Conservation (phyloP, 2,888 invertebrate species). For the Leucozona laternaria region DNA sequence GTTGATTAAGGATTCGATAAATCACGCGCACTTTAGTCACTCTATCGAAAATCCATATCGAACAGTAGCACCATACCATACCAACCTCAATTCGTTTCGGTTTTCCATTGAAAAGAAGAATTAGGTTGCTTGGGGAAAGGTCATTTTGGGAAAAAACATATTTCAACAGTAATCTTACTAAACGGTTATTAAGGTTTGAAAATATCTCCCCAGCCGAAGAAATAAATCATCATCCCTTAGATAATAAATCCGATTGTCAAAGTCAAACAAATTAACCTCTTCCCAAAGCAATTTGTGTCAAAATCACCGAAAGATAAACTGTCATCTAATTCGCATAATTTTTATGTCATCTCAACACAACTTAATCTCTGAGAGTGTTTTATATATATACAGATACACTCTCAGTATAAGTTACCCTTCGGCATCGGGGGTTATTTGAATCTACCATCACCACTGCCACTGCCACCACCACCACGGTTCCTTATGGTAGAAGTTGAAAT, state of each 20-base stretch:
- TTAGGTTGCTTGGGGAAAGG: conserved; percentile 50
- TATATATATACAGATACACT: conserved; percentile 17
- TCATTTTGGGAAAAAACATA: conserved; percentile 51
- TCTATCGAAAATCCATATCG: conserved; percentile 20
- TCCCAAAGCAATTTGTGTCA: conserved; percentile 62
- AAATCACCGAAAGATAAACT: conserved; percentile 74
- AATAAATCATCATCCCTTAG: conserved; percentile 64
- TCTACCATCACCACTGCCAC: conserved; percentile 1
- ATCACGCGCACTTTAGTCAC: conserved; percentile 55
- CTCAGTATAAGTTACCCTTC: conserved; percentile 57
- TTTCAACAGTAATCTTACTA: conserved; percentile 52
- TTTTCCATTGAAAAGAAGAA: conserved; percentile 38
- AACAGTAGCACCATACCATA: conserved; percentile 22
- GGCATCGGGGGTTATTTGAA: conserved; percentile 65
- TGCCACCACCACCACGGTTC: conserved; percentile 9
- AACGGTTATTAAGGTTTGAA: conserved; percentile 35
- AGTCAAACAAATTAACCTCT: conserved; percentile 74
- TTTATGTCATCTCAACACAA: conserved; percentile 76
- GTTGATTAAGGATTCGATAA: conserved; percentile 71
- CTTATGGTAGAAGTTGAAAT: conserved; percentile 45
- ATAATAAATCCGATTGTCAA: conserved; percentile 73
- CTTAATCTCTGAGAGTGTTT: conserved; percentile 67
- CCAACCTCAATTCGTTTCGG: conserved; percentile 54
- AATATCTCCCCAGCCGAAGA: not conserved
- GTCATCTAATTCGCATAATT: conserved; percentile 76